Evolutionary conservation across 2,888 invertebrate genomes (phyloP).

Genomic region (Rhodophaea formosa): DNA sequence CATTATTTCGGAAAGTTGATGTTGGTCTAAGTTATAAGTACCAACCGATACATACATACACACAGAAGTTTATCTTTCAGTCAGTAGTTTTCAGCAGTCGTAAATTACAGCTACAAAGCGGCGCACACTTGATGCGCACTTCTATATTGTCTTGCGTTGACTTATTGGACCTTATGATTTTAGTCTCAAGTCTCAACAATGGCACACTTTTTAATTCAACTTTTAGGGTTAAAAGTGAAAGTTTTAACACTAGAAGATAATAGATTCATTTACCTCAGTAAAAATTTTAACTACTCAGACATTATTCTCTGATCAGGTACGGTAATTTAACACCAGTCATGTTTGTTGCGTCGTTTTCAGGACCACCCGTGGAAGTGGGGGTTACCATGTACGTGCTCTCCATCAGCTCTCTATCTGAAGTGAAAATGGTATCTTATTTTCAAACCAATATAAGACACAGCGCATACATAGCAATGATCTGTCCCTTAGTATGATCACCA

Average conservation of each 20-base stretch:
- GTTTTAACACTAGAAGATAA: too few species aligned
- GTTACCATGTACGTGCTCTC: conserved; percentile 93
- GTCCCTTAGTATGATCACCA: conserved; percentile 74
- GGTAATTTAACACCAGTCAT: conserved; percentile 36
- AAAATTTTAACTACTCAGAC: background rate
- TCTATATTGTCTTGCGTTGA: background rate
- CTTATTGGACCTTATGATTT: background rate
- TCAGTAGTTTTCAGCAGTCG: conserved; percentile 12
- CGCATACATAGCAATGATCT: conserved; percentile 73
- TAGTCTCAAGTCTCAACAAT: too few species aligned
- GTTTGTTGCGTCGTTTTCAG: conserved; percentile 82
- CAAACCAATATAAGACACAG: conserved; percentile 70
- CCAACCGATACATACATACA: too few species aligned
- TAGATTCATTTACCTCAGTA: background rate
- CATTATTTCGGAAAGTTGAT: background rate
- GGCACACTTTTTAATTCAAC: too few species aligned
- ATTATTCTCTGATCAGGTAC: background rate
- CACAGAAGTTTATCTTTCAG: conserved; percentile 1
- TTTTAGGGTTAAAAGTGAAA: too few species aligned
- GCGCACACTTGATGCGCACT: background rate
- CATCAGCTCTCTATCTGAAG: conserved; percentile 93
- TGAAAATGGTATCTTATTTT: conserved; percentile 84
- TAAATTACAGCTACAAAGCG: conserved; percentile 7
- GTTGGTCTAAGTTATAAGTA: background rate
- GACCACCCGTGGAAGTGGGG: conserved; percentile 90